A percentile compares a stretch with the other conserved stretches of the same genome.
Conservation (phyloP, 2,888 invertebrate species). For the Bhutanitis thaidina region DNA sequence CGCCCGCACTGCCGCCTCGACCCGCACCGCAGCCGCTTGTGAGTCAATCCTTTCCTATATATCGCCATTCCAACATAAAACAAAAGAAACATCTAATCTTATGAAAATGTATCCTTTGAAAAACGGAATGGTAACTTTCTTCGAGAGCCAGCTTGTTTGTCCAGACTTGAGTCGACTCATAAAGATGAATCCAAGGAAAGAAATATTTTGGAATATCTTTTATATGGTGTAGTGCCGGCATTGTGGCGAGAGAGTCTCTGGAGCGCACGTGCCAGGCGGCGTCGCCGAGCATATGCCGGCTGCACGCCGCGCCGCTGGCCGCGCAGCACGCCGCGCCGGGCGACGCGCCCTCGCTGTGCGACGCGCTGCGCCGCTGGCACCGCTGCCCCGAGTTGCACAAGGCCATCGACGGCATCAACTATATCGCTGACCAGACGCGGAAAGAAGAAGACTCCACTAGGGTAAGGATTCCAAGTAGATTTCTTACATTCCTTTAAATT, state of each 20-base stretch:
- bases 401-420: slow-evolving; percentile 94
- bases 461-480: slow-evolving; percentile 66
- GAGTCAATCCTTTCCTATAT: slow-evolving; percentile 29
- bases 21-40: slow-evolving; percentile 79
- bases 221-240: slow-evolving; percentile 19
- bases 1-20: slow-evolving; percentile 85
- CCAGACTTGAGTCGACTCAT: no score
- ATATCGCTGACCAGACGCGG: slow-evolving; percentile 95
- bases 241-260: slow-evolving; percentile 27
- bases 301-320: slow-evolving; percentile 26
- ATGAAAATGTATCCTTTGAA: no score
- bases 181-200: no score
- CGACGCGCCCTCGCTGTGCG: slow-evolving; percentile 80
- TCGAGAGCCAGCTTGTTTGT: no score
- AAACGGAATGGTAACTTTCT: no score
- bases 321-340: slow-evolving; percentile 49
- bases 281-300: slow-evolving; percentile 42
- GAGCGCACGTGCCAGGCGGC: slow-evolving; percentile 47
- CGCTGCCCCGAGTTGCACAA: slow-evolving; percentile 95
- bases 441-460: slow-evolving; percentile 94
- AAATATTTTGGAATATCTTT: no score
- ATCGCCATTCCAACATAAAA: no score
- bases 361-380: slow-evolving; percentile 88
- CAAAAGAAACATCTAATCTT: no score
- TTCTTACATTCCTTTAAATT: no score